Conservation (phyloP, 2,797 vertebrate genomes). For the Ctenochaetus hawaiiensis region DNA sequence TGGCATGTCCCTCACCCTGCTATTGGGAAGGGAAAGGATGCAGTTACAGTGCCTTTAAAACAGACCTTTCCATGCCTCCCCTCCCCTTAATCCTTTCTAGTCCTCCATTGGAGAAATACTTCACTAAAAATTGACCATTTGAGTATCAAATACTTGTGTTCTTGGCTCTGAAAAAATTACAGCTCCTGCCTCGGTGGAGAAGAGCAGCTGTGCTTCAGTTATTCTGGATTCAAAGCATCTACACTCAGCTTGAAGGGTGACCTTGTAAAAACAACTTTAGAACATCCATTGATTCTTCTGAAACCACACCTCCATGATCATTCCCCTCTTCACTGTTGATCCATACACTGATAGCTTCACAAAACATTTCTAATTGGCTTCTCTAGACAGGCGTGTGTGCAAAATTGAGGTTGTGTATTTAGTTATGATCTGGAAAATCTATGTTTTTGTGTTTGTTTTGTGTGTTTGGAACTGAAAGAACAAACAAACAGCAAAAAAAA, state of each 20-base stretch:
- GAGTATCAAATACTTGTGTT: neutral
- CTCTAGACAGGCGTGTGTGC: neutral
- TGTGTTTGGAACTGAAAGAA: neutral
- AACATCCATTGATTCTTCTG: neutral
- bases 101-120: conserved; percentile 28
- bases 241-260: neutral
- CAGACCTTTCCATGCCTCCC: conserved; percentile 23
- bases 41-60: conserved; percentile 76
- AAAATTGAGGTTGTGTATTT: neutral
- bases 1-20: conserved; percentile 4
- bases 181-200: conserved; percentile 1
- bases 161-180: neutral
- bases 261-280: neutral
- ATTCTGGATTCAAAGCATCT: neutral
- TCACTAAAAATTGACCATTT: conserved; percentile 16
- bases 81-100: conserved; percentile 9
- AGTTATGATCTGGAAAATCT: neutral
- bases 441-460: too few species aligned
- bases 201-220: neutral
- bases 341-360: too few species aligned
- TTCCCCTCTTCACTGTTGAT: neutral
- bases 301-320: neutral
- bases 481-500: neutral
- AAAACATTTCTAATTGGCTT: neutral
- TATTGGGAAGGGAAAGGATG: conserved; percentile 31